phyloP scores from a whole-genome alignment of 2,113 vertebrate genomes.

The Ursus arctos region DNA sequence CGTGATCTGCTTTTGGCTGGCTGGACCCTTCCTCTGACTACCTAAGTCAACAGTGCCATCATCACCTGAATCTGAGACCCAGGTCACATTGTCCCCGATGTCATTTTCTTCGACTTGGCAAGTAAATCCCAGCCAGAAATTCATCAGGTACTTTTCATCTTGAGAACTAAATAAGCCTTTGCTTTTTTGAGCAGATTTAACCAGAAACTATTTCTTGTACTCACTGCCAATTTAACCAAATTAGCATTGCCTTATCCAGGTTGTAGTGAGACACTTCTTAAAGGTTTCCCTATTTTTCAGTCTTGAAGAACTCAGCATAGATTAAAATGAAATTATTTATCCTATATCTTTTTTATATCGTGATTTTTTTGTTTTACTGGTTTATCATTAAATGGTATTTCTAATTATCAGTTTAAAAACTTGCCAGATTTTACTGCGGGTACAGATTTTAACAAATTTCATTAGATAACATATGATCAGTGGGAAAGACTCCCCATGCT shows the following conservation, averaged over 20 bases:
- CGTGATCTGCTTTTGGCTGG: neutral
- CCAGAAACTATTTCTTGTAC: neutral
- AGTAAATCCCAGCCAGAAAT: neutral
- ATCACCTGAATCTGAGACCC: neutral
- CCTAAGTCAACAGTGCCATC: neutral
- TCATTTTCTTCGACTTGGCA: neutral
- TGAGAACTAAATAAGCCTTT: slow-evolving; percentile 25
- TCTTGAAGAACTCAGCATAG: neutral
- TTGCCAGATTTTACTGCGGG: neutral
- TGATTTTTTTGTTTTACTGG: neutral
- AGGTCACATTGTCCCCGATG: neutral
- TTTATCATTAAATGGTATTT: neutral
- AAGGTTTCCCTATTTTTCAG: neutral
- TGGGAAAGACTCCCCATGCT: neutral
- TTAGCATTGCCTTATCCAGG: neutral
- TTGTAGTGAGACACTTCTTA: neutral
- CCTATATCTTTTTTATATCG: neutral
- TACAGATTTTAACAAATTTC: neutral
- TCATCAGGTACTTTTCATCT: slow-evolving; percentile 10
- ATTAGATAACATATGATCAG: neutral
- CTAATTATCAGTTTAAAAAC: neutral
- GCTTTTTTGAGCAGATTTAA: neutral
- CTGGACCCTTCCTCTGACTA: neutral
- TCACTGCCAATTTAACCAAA: neutral
- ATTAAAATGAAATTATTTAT: neutral